phyloP scores from a whole-genome alignment of 37 sponge, comb jelly and placozoan species.

The Haliclona indistincta region DNA sequence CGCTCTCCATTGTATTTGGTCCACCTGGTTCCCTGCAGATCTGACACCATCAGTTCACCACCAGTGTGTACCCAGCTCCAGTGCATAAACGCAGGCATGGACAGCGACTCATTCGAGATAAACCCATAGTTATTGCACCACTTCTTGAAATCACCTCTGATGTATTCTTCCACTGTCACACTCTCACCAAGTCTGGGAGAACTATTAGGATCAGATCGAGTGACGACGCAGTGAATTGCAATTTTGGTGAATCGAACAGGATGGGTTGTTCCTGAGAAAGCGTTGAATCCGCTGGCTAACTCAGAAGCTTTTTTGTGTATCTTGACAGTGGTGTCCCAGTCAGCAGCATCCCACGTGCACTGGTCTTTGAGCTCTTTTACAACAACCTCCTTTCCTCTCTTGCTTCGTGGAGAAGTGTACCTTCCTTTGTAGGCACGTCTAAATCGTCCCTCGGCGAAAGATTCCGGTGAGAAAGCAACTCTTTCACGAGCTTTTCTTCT shows the following conservation, averaged over 20 bases:
- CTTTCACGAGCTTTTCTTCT: too few relatives aligned
- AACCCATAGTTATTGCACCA: slow-evolving; percentile 50
- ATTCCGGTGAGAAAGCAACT: neutral
- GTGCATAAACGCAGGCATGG: slow-evolving; percentile 40
- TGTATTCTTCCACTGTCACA: slow-evolving; percentile 39
- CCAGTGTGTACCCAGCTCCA: slow-evolving; percentile 39
- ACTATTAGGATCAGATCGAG: neutral
- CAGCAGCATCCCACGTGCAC: slow-evolving; percentile 31
- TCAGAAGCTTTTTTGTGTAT: slow-evolving; percentile 26
- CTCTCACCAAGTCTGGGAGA: slow-evolving; percentile 34
- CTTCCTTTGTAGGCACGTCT: slow-evolving; percentile 48
- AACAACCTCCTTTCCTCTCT: slow-evolving; percentile 34
- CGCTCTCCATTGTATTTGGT: neutral
- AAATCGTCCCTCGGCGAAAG: slow-evolving; percentile 51
- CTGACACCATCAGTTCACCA: slow-evolving; percentile 49
- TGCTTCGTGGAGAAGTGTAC: slow-evolving; percentile 11
- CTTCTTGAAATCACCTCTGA: slow-evolving; percentile 39
- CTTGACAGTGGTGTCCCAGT: slow-evolving; percentile 37
- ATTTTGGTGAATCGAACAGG: slow-evolving; percentile 32
- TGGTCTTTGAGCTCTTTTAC: slow-evolving; percentile 36
- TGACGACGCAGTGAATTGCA: slow-evolving; percentile 4
- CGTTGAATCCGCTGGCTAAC: slow-evolving; percentile 34
- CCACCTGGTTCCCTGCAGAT: slow-evolving; percentile 52
- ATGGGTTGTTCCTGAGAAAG: neutral
- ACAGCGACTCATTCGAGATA: neutral